phyloP scores from a whole-genome alignment of 2,113 vertebrate species.

The Periophthalmus modestus region DNA sequence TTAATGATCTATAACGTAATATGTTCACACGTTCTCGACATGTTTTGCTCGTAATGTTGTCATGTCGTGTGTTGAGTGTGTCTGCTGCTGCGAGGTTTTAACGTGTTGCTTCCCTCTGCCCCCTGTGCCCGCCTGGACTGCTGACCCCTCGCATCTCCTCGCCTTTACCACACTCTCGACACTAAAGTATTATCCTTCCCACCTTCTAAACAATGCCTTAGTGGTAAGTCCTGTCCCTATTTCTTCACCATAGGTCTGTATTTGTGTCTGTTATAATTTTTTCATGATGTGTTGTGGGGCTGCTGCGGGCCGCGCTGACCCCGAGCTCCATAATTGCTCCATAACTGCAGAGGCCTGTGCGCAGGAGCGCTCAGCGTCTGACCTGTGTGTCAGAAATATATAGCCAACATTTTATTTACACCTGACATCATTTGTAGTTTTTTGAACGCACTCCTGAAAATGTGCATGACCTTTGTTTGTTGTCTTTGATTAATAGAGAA shows the following conservation, averaged over 20 bases:
- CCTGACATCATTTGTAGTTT: background rate
- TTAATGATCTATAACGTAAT: background rate
- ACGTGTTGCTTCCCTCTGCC: slow-evolving; percentile 75
- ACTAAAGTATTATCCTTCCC: slow-evolving; percentile 79
- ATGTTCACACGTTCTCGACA: slow-evolving; percentile 28
- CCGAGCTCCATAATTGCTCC: slow-evolving; percentile 6
- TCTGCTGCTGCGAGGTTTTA: slow-evolving; percentile 67
- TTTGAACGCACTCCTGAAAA: background rate
- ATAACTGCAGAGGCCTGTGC: slow-evolving; percentile 5
- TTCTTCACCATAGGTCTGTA: slow-evolving; percentile 64
- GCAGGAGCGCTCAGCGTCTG: background rate
- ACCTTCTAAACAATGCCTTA: slow-evolving; percentile 81
- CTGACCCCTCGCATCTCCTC: slow-evolving; percentile 72
- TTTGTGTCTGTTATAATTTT: slow-evolving; percentile 41
- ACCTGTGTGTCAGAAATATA: background rate
- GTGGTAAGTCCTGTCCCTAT: slow-evolving; percentile 76
- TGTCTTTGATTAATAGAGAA: background rate
- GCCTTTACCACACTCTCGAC: slow-evolving; percentile 74
- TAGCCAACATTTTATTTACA: background rate
- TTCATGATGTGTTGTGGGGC: slow-evolving; percentile 5
- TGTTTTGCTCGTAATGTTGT: slow-evolving; percentile 65
- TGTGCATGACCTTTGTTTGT: background rate
- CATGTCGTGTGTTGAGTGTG: slow-evolving; percentile 62
- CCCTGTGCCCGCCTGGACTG: slow-evolving; percentile 73
- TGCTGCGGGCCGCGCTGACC: slow-evolving; percentile 19